Conservation (phyloP, 1,140 invertebrate species). For the Saxidomus purpurata region DNA sequence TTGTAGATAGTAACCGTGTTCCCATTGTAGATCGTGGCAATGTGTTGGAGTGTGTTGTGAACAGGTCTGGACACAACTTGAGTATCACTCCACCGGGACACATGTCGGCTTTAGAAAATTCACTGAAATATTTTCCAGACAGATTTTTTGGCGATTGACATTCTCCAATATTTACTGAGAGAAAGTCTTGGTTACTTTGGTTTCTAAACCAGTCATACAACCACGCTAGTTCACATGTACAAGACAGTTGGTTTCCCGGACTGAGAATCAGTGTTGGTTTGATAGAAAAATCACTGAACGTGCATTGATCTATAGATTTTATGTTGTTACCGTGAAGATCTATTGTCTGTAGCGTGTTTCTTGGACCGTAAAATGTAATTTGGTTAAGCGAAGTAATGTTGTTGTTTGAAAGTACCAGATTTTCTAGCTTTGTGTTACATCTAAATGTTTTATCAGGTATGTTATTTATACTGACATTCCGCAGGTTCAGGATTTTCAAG, state of each 20-base stretch:
- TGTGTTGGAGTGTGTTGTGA: too few relatives aligned
- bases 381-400: constrained; percentile 64
- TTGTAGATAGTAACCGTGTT: too few relatives aligned
- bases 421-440: constrained; percentile 58
- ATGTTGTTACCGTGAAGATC: constrained; percentile 72
- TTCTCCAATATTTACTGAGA: neutral
- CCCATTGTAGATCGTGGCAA: too few relatives aligned
- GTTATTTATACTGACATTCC: constrained; percentile 57
- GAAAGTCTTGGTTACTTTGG: neutral
- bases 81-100: constrained; percentile 7
- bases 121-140: neutral
- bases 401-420: constrained; percentile 72
- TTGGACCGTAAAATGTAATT: constrained; percentile 71
- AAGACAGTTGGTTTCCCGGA: constrained; percentile 71
- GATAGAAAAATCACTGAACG: constrained; percentile 70
- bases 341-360: constrained; percentile 67
- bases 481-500: constrained; percentile 63
- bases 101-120: constrained; percentile 10
- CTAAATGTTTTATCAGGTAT: constrained; percentile 73
- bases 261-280: constrained; percentile 60
- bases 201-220: constrained; percentile 69
- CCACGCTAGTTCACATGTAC: constrained; percentile 77
- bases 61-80: constrained; percentile 46
- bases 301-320: constrained; percentile 72
- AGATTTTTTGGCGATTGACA: constrained; percentile 40